Percentiles rank a stretch among this genome's conserved stretches.
Conservation (phyloP, 2,888 invertebrate species). For the Dolichopus griseipennis region DNA sequence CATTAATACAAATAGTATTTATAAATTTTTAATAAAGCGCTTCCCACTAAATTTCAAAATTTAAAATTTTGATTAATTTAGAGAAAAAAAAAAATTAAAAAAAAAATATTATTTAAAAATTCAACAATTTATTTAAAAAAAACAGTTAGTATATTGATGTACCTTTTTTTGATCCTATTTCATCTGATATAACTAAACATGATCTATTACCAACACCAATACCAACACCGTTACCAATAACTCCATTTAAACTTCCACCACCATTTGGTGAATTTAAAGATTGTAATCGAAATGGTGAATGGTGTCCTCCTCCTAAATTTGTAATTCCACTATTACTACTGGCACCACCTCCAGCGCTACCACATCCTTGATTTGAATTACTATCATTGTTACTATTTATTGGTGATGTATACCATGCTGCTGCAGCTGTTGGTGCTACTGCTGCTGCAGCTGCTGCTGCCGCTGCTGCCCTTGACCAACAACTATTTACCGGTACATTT, state of each 20-base stretch:
- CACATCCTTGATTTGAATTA: neutral
- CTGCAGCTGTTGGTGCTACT: constrained; percentile 30
- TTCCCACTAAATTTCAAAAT: no score
- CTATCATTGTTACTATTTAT: constrained; percentile 25
- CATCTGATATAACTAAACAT: constrained; percentile 22
- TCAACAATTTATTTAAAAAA: neutral
- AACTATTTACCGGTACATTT: constrained; percentile 15
- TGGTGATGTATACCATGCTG: constrained; percentile 39
- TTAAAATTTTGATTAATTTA: no score
- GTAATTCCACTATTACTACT: neutral
- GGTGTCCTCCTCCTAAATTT: constrained; percentile 14
- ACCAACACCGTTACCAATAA: neutral
- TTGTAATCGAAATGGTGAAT: constrained; percentile 10
- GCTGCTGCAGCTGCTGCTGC: constrained; percentile 40
- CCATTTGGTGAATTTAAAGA: neutral
- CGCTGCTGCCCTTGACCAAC: constrained; percentile 36
- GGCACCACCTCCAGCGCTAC: constrained; percentile 14
- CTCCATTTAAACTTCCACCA: neutral
- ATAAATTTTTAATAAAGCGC: neutral
- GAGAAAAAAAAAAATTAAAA: no score
- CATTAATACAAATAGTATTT: neutral
- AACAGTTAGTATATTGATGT: constrained; percentile 7
- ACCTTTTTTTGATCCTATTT: constrained; percentile 24
- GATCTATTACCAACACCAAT: constrained; percentile 10
- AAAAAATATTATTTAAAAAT: neutral